Percentiles rank a stretch among this genome's conserved stretches.
phyloP scores from a whole-genome alignment of 2,113 vertebrate genomes.

The Oncorhynchus gorbuscha region DNA sequence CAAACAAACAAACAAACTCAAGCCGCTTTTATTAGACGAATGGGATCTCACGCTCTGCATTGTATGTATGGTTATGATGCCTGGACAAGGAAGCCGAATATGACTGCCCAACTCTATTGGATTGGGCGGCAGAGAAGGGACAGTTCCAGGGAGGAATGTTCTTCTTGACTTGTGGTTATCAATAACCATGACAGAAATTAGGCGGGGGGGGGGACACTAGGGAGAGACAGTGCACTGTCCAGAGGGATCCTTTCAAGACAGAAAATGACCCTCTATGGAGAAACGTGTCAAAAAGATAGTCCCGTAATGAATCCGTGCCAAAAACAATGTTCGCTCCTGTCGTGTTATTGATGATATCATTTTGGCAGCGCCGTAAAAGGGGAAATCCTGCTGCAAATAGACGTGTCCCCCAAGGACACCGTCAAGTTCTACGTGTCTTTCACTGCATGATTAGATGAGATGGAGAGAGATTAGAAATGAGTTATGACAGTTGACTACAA shows the following conservation, averaged over 20 bases:
- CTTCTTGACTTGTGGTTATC: slow-evolving; percentile 61
- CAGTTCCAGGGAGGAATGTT: slow-evolving; percentile 29
- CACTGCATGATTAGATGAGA: too few relatives aligned
- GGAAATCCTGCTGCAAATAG: slow-evolving; percentile 31
- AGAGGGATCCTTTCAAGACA: slow-evolving; percentile 31
- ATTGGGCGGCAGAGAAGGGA: slow-evolving; percentile 30
- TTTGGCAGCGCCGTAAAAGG: slow-evolving; percentile 29
- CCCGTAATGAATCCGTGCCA: slow-evolving; percentile 63
- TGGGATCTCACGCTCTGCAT: neutral
- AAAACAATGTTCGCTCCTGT: slow-evolving; percentile 47
- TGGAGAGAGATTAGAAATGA: neutral
- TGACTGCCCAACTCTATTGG: slow-evolving; percentile 15
- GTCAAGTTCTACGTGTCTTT: too few relatives aligned
- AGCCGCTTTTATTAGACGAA: neutral
- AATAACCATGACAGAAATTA: slow-evolving; percentile 54
- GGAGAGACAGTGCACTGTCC: slow-evolving; percentile 22
- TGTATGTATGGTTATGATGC: neutral
- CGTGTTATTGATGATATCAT: slow-evolving; percentile 50
- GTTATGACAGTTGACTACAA: too few relatives aligned
- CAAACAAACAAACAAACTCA: neutral
- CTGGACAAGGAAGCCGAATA: slow-evolving; percentile 13
- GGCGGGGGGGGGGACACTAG: slow-evolving; percentile 27
- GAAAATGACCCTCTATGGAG: slow-evolving; percentile 47
- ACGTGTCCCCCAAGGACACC: neutral
- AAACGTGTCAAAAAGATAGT: slow-evolving; percentile 54